Evolutionary conservation across 1,140 invertebrate species (phyloP), one percentile per base, ranked within the genome.

Genomic region (Atta colombica): DNA sequence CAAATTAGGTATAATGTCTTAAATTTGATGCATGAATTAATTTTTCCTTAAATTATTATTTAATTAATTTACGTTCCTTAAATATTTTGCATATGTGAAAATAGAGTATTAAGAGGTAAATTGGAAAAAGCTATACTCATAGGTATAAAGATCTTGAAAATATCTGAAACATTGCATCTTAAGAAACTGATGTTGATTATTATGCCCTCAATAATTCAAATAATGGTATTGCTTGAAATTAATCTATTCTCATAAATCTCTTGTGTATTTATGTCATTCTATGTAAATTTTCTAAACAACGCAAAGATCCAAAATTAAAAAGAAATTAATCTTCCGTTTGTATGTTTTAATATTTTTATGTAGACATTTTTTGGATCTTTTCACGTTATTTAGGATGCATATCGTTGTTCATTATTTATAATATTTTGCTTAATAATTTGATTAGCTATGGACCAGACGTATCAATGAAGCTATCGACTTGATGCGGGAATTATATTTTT

Each of bases 401-500:
- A 8, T 31, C 1, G n/a, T 55, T 21, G 1, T 71, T 21, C 3
- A 3, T 31, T 85, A 45, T 3, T 1, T 6, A 31, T 31, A 39
- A 71, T 71, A 49, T 1, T 12, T 72, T 31, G n/a, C 0, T 14
- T 10, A n/a, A 58, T 35, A 12, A 66, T 18, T 55, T 4, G 10
- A 74, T 75, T 7, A 93, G 93, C 21, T 94, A 8, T 90, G 90
- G 69, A 82, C 85, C 8, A 91, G 91, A 65, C 86, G 63, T 21
- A 18, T 94, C 16, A 84, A 89, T 66, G 85, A 89, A 21, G 72
- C 90, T 2, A 78, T 93, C 6, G 93, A 94, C n/a, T 66, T 93
- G 18, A 58, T 94, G 16, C 31, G 58, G 2, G 82, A 89, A 25
- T 58, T 94, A 4, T 90, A 88, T 14, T 77, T 81, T 65, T 14